These are phyloP conservation scores for Gymnoscelis rufifasciata DNA, from an alignment of 2,888 invertebrate species.

Conservation along the genomic window DNA sequence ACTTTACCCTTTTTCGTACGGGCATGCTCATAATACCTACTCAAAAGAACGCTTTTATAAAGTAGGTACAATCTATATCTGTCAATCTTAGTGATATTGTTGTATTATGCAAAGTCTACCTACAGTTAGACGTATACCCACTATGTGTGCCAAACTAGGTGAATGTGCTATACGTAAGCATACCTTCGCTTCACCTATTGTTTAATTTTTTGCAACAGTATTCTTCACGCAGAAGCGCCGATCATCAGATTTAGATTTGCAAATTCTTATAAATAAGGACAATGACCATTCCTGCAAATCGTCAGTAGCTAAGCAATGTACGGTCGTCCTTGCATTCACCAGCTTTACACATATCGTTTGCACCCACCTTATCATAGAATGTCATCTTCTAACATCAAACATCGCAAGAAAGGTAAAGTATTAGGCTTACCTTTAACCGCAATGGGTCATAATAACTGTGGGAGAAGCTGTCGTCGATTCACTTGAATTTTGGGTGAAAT, in stretches of 20 bases:
- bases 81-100: constrained; percentile 33
- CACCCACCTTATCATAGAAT: constrained; percentile 66
- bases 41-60: too few species aligned
- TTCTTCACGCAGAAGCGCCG: constrained; percentile 23
- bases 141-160: constrained; percentile 26
- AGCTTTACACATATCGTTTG: constrained; percentile 43
- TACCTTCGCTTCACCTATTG: constrained; percentile 27
- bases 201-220: constrained; percentile 33
- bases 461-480: constrained; percentile 37
- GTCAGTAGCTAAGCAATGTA: constrained; percentile 37
- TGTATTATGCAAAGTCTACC: constrained; percentile 1
- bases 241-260: constrained; percentile 33
- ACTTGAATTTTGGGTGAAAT: constrained; percentile 38
- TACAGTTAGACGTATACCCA: constrained; percentile 14
- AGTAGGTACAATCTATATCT: constrained; percentile 12
- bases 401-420: constrained; percentile 54
- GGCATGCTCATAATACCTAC: too few species aligned
- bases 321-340: constrained; percentile 68
- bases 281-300: constrained; percentile 33
- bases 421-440: constrained; percentile 62
- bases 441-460: constrained; percentile 51
- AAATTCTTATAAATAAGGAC: constrained; percentile 29
- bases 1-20: too few species aligned
- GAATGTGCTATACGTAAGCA: constrained; percentile 23
- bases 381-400: constrained; percentile 59